A percentile compares a stretch with the other conserved stretches of the same genome.
Conservation (phyloP, 1,140 invertebrate genomes). For the Agrilus planipennis region DNA sequence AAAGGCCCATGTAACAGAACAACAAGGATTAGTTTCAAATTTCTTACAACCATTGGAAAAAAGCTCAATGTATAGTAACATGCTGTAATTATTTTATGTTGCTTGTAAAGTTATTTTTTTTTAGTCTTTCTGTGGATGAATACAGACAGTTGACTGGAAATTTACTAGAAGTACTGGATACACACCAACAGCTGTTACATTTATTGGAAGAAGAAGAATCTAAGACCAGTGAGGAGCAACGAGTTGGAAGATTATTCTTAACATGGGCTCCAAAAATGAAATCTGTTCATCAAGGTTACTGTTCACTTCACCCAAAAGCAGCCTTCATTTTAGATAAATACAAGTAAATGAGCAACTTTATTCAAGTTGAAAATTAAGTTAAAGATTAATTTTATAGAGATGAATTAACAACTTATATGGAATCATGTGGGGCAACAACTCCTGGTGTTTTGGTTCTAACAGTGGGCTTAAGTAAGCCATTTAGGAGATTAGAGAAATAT, state of each 20-base stretch:
- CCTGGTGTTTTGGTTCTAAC: slow-evolving; percentile 83
- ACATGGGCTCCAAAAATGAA: slow-evolving; percentile 78
- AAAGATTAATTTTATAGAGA: slow-evolving; percentile 47
- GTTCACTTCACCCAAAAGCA: slow-evolving; percentile 79
- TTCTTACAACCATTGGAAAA: slow-evolving; percentile 75
- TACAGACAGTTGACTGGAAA: slow-evolving; percentile 79
- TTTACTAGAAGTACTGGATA: slow-evolving; percentile 72
- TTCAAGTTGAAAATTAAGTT: slow-evolving; percentile 4
- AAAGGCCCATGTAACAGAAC: slow-evolving; percentile 74
- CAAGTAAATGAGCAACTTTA: slow-evolving; percentile 47
- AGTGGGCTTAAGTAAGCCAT: slow-evolving; percentile 86
- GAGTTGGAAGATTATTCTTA: slow-evolving; percentile 85
- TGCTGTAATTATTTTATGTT: neutral
- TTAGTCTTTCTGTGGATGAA: slow-evolving; percentile 71
- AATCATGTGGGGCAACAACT: slow-evolving; percentile 64
- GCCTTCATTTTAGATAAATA: slow-evolving; percentile 84
- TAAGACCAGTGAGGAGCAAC: slow-evolving; percentile 59
- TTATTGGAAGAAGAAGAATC: slow-evolving; percentile 63
- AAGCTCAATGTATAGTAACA: slow-evolving; percentile 57
- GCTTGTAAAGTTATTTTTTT: slow-evolving; percentile 20
- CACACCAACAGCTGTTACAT: slow-evolving; percentile 65
- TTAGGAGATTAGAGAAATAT: slow-evolving; percentile 90
- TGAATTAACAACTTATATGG: slow-evolving; percentile 78
- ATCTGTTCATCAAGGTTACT: slow-evolving; percentile 76
- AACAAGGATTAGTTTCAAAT: slow-evolving; percentile 71